Evolutionary conservation across 1,140 invertebrate genomes (phyloP), one percentile per base, ranked within the genome.

Genomic region (Cherax quadricarinatus): DNA sequence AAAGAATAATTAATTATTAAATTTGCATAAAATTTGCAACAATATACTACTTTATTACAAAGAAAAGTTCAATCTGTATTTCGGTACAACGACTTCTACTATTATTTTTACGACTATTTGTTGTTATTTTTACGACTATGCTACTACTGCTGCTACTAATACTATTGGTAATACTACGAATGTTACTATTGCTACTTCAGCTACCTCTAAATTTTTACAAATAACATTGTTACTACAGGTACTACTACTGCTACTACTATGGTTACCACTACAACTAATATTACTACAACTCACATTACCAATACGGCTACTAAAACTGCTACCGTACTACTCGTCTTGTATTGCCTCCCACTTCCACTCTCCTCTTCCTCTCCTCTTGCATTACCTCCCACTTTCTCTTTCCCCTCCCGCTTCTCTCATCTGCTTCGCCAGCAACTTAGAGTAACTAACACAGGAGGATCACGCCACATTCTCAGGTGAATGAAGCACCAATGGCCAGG

Each of bases 401-500:
- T 57, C 53, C 14, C 53, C 53, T 9, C 53, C 53, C 14, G 9
- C 53, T 10, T 57, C 9, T 14, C 14, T 57, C 9, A 9, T 57
- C 53, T 57, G 53, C 53, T 57, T 9, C 53, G 9, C 53, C 9
- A 57, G 53, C 53, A 57, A 57, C 53, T 57, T 9, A 57, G 53
- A 57, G 53, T 57, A 57, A 57, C 53, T 57, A 57, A 57, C 53
- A 57, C 30, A 57, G 30, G 21, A 84, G 24, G 51, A 18, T 30
- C 53, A 84, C 24, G 41, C 49, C 75, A 81, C 86, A 88, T 88
- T 88, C 86, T 88, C 75, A 80, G 53, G 75, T 70, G 30, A 88
- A 88, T 80, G 86, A 53, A 88, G 86, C 51, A 88, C 86, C 86
- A 88, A 81, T 88, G 75, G 86, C 18, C 75, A 24, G 86, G 53